Percentiles rank a stretch among this genome's conserved stretches.
These are phyloP conservation scores for Neotoma lepida DNA, from an alignment of 2,113 vertebrate species.

Conservation along the genomic window DNA sequence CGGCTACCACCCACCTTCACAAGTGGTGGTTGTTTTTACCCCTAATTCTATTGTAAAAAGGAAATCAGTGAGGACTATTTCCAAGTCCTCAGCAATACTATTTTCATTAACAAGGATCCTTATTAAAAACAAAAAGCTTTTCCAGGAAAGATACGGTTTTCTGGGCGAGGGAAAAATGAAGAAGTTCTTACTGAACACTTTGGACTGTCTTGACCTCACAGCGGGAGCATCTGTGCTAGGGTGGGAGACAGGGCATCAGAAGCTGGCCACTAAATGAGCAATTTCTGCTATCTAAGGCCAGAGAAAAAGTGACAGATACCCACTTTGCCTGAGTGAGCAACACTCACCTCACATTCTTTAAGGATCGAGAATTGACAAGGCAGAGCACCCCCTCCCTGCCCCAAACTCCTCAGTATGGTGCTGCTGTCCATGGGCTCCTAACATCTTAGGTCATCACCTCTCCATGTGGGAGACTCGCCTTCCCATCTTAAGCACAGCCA, in stretches of 20 bases:
- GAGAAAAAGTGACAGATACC: neutral
- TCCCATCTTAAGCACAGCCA: neutral
- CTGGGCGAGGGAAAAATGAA: neutral
- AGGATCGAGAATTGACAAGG: neutral
- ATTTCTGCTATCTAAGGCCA: conserved; percentile 30
- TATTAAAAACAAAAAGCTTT: neutral
- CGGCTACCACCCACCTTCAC: neutral
- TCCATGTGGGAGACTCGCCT: neutral
- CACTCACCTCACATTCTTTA: neutral
- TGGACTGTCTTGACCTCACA: neutral
- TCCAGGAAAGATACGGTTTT: neutral
- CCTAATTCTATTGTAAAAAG: neutral
- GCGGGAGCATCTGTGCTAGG: neutral
- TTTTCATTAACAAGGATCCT: neutral
- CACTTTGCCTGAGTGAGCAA: neutral
- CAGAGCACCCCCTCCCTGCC: neutral
- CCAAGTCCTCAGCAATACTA: conserved; percentile 5
- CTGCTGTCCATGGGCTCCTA: neutral
- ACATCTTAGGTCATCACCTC: neutral
- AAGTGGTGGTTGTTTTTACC: neutral
- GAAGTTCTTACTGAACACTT: neutral
- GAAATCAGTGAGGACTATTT: conserved; percentile 24
- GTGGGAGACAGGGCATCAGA: neutral
- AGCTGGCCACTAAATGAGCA: neutral
- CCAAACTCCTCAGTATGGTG: neutral